Base-by-base conservation (phyloP, 2,888 invertebrate species). In the Phengaris alcon region DNA sequence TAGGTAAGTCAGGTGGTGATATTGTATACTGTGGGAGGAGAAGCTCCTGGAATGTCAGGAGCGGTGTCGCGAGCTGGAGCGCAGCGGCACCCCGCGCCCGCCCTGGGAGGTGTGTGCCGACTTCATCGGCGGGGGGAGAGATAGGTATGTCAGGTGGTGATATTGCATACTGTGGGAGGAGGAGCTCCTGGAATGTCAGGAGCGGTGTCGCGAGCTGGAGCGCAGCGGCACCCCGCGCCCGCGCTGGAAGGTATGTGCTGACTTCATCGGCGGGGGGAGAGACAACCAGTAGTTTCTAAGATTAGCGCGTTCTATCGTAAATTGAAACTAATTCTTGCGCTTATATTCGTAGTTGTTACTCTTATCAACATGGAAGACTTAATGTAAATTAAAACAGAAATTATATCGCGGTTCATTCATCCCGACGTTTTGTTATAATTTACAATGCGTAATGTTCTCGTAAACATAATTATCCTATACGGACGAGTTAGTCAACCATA, bases 71-170 rank as follows among this genome's bases (percentile, higher is more conserved):
- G 93, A 93, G 77, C 78, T 94, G 79, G 93, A 93, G 79, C 86
- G 93, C 2, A 88, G 90, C 0, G 94, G 94, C 64, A 93, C 93
- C 0, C 94, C 94, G 15, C 87, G 94, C 0, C 94, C 94, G 68
- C 89, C 87, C 46, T 94, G 94, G 94, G 90, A 90, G 13, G 82
- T 92, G 48, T 94, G 94, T 77, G 94, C 90, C 0, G 93, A 94
- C 81, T 93, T 90, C 81, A 90, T 94, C 73, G 88, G 92, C 0
- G 94, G 94, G 0, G 94, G 94, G 0, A 82, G 89, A 9, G 90
- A 91, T 72, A 86, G 93, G 89, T 90, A 12, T 55, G 46, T 54
- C 22, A 3, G 35, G 35, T 4, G 35, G 35, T 35, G 2, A 35
- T 4, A 35, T 35, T 35, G 35, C 2, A 2, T 35, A 35, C 35